phyloP scores from a whole-genome alignment of 2,888 invertebrate genomes.

The Orchesellides sinensis region DNA sequence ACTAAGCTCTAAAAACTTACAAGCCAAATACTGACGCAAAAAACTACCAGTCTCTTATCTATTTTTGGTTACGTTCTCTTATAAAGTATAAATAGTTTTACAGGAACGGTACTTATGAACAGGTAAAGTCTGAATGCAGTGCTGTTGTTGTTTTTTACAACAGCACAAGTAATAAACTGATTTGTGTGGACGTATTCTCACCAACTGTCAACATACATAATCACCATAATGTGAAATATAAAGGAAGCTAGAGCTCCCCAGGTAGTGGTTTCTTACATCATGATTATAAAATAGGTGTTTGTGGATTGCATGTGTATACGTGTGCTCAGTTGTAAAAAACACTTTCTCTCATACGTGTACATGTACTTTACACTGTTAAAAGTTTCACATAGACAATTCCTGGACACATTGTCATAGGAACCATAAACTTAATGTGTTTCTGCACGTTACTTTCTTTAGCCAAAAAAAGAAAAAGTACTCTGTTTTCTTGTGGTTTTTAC shows the following conservation, averaged over 20 bases:
- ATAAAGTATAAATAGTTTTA: too few species aligned
- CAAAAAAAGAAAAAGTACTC: neutral
- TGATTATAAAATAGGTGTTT: conserved; percentile 41
- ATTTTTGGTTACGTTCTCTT: too few species aligned
- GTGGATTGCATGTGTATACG: neutral
- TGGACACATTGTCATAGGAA: conserved; percentile 55
- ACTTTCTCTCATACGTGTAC: conserved; percentile 27
- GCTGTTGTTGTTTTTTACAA: too few species aligned
- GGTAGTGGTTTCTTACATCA: conserved; percentile 61
- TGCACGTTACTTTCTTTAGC: conserved; percentile 39
- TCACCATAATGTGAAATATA: conserved; percentile 64
- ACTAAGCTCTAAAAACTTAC: too few species aligned
- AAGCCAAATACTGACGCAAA: too few species aligned
- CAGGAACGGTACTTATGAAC: too few species aligned
- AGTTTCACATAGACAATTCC: conserved; percentile 15
- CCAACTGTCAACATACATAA: conserved; percentile 58
- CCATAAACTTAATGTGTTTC: conserved; percentile 66
- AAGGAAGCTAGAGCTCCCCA: conserved; percentile 60
- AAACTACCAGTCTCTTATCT: too few species aligned
- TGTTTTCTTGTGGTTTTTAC: neutral
- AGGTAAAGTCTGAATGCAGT: too few species aligned
- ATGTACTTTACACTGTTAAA: neutral
- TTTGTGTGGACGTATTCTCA: conserved; percentile 56
- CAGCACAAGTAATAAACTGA: conserved; percentile 58
- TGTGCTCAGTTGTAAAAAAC: too few species aligned